phyloP scores from a whole-genome alignment of 2,888 invertebrate species.

The Herminia tarsipennalis region DNA sequence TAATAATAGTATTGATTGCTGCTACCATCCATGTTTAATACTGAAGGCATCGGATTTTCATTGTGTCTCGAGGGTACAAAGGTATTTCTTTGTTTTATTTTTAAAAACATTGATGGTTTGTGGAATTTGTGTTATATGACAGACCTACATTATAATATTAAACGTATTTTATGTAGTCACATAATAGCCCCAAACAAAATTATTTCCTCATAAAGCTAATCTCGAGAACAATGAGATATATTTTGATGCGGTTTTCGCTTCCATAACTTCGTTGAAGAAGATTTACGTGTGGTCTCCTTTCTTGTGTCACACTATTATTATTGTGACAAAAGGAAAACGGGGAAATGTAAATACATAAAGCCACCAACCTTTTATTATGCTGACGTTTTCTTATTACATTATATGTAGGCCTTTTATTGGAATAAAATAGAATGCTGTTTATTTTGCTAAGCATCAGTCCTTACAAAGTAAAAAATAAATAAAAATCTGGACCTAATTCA shows the following conservation, averaged over 20 bases:
- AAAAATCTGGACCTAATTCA: too few relatives aligned
- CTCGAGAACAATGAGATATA: constrained; percentile 34
- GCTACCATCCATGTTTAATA: too few relatives aligned
- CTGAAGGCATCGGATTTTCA: too few relatives aligned
- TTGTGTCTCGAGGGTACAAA: too few relatives aligned
- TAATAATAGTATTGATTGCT: too few relatives aligned
- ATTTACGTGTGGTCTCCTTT: constrained; percentile 32
- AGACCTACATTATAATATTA: not conserved
- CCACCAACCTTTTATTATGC: constrained; percentile 7
- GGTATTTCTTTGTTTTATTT: too few relatives aligned
- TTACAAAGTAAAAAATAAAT: too few relatives aligned
- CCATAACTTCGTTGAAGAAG: constrained; percentile 34
- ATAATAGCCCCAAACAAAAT: not conserved
- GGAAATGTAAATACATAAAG: constrained; percentile 27
- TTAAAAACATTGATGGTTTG: too few relatives aligned
- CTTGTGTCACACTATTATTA: constrained; percentile 35
- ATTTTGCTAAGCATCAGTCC: too few relatives aligned
- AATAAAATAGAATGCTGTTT: not conserved
- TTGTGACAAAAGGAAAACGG: constrained; percentile 31
- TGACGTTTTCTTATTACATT: constrained; percentile 7
- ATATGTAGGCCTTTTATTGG: not conserved
- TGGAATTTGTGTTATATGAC: too few relatives aligned
- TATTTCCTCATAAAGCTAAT: constrained; percentile 27
- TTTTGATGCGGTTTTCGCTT: constrained; percentile 29
- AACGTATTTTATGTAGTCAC: not conserved